A percentile compares a stretch with the other conserved stretches of the same genome.
These are phyloP conservation scores for Microcebus tavaratra DNA, from an alignment of 2,113 vertebrate species.

Conservation along the genomic window DNA sequence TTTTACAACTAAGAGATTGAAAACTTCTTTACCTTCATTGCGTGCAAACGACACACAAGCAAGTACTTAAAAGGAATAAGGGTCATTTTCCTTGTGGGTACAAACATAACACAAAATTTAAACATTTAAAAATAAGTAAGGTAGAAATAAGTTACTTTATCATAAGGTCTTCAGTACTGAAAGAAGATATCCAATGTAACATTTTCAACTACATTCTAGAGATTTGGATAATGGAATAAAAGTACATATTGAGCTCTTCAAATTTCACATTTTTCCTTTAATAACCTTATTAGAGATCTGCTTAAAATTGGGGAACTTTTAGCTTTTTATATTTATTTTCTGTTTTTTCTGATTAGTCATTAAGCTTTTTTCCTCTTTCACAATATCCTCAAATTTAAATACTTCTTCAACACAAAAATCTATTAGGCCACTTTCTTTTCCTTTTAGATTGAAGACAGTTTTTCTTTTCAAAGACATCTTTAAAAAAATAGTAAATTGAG, in stretches of 20 bases:
- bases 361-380: neutral
- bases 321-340: neutral
- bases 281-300: neutral
- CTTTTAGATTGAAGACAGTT: neutral
- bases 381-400: neutral
- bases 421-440: neutral
- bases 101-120: neutral
- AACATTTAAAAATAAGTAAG: neutral
- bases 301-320: conserved; percentile 15
- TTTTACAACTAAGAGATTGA: neutral
- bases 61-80: neutral
- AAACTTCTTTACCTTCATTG: neutral
- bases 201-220: neutral
- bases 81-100: neutral
- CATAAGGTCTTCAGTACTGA: neutral
- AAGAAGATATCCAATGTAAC: neutral
- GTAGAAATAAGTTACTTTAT: neutral
- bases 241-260: neutral
- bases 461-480: neutral
- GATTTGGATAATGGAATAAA: neutral
- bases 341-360: neutral
- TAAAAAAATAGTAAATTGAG: neutral
- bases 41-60: neutral
- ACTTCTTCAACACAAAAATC: neutral
- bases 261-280: neutral